These are phyloP conservation scores for Pimephales promelas DNA, from an alignment of 2,113 vertebrate genomes.

Conservation along the genomic window DNA sequence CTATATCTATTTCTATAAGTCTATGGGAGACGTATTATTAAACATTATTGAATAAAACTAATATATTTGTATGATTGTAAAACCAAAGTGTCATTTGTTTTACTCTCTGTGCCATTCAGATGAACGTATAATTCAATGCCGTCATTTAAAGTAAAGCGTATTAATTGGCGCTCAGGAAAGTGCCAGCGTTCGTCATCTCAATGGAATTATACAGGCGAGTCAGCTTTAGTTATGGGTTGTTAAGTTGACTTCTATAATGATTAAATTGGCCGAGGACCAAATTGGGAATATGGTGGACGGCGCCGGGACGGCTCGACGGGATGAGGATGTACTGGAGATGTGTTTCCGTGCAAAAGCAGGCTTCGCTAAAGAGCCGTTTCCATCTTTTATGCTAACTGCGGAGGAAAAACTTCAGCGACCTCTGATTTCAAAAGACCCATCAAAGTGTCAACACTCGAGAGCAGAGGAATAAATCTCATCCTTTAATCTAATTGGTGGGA, in stretches of 20 bases:
- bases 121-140: background rate
- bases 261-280: constrained; percentile 72
- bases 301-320: constrained; percentile 55
- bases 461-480: constrained; percentile 36
- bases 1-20: constrained; percentile 81
- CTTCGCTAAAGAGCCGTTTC: background rate
- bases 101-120: constrained; percentile 34
- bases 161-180: constrained; percentile 2
- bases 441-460: constrained; percentile 24
- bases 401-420: constrained; percentile 11
- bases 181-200: background rate
- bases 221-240: constrained; percentile 60
- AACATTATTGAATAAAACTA: constrained; percentile 84
- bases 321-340: background rate
- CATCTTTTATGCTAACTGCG: background rate
- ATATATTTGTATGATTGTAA: constrained; percentile 88
- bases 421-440: constrained; percentile 34
- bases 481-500: constrained; percentile 39
- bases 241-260: constrained; percentile 73
- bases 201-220: constrained; percentile 47
- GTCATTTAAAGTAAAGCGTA: constrained; percentile 13
- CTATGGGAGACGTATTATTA: constrained; percentile 78
- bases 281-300: constrained; percentile 33
- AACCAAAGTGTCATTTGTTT: constrained; percentile 51
- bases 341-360: background rate